A percentile compares a stretch with the other conserved stretches of the same genome.
Evolutionary conservation across 64 coral and sea anemone genomes (phyloP).

Genomic region (Astreopora myriophthalma): DNA sequence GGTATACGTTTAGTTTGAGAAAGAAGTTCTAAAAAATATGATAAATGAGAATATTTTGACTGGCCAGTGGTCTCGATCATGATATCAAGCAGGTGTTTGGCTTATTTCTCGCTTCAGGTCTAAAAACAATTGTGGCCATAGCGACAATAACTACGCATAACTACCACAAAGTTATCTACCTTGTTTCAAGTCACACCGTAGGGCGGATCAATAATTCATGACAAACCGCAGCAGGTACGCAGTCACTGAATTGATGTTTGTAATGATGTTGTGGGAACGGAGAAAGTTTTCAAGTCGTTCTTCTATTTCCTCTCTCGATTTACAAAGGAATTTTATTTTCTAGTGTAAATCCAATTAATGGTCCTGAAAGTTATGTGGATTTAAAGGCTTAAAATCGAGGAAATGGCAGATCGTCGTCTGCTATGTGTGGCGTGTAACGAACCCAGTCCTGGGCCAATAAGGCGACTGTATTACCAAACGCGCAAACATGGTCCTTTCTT

Average conservation of each 20-base stretch:
- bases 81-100: not conserved
- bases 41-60: not conserved
- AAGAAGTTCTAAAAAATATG: not conserved
- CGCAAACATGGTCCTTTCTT: conserved; percentile 88
- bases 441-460: conserved; percentile 89
- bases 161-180: not conserved
- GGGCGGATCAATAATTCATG: not conserved
- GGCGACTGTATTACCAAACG: conserved; percentile 83
- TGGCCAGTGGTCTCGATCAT: not conserved
- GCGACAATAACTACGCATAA: not conserved
- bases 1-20: too few relatives aligned
- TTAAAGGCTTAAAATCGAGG: not conserved
- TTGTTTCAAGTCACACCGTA: not conserved
- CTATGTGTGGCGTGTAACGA: conserved; percentile 72
- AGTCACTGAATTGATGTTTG: not conserved
- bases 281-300: not conserved
- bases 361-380: not conserved
- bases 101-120: not conserved
- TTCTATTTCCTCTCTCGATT: not conserved
- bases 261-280: conserved; percentile 30
- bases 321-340: not conserved
- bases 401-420: conserved; percentile 30
- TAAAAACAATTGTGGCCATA: not conserved
- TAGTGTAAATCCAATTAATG: not conserved
- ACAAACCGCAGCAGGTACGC: conserved; percentile 10